phyloP scores from a whole-genome alignment of 1,140 invertebrate genomes.

The Homarus americanus region DNA sequence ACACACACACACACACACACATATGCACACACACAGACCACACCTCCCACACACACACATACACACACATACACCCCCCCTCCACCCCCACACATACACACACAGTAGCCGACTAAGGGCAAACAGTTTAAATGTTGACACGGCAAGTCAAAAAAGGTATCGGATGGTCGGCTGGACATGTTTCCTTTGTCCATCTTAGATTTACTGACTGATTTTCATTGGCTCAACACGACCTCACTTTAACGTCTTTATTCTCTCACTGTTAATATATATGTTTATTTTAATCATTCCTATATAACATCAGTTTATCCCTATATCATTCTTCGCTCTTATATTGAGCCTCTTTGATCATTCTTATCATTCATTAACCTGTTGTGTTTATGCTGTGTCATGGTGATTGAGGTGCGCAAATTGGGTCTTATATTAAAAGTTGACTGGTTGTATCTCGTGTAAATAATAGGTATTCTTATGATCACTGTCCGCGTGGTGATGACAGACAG shows the following conservation, averaged over 20 bases:
- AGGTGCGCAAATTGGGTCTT: too few relatives aligned
- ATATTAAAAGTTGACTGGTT: too few relatives aligned
- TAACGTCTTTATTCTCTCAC: background rate
- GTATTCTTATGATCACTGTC: too few relatives aligned
- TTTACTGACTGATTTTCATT: constrained; percentile 53
- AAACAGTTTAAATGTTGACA: constrained; percentile 61
- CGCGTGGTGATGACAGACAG: too few relatives aligned
- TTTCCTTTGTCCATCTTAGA: constrained; percentile 43
- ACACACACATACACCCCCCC: constrained; percentile 27
- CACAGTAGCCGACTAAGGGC: constrained; percentile 58
- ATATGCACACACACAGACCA: constrained; percentile 17
- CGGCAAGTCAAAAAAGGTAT: constrained; percentile 57
- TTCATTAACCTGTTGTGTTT: too few relatives aligned
- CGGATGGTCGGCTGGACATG: constrained; percentile 34
- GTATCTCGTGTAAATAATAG: too few relatives aligned
- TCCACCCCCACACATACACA: constrained; percentile 35
- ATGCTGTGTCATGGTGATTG: too few relatives aligned
- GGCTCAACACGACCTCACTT: background rate
- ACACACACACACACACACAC: background rate
- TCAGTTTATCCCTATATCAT: too few relatives aligned
- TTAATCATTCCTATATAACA: too few relatives aligned
- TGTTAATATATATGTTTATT: too few relatives aligned
- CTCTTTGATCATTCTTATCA: too few relatives aligned
- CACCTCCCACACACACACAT: constrained; percentile 47
- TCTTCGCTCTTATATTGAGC: too few relatives aligned